These are phyloP conservation scores for Steatocranus sp. DNA, from an alignment of 2,797 vertebrate species.

Conservation along the genomic window DNA sequence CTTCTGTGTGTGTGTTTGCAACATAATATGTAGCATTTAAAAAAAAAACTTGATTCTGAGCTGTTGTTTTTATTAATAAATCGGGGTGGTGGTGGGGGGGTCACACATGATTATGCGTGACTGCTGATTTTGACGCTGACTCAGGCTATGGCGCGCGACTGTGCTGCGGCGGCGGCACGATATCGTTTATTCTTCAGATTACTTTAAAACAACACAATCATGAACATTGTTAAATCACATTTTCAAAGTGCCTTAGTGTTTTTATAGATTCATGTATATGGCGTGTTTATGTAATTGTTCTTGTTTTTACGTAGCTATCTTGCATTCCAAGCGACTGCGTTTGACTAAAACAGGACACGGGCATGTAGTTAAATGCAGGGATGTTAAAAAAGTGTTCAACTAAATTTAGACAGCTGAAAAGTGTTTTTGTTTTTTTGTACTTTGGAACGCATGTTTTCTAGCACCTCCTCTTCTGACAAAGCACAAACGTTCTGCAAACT, in stretches of 20 bases:
- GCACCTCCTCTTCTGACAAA: conserved; percentile 15
- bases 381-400: neutral
- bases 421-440: neutral
- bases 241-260: conserved; percentile 75
- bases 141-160: conserved; percentile 43
- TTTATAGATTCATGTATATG: conserved; percentile 56
- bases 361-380: conserved; percentile 38
- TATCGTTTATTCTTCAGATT: conserved; percentile 5
- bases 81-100: neutral
- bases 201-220: conserved; percentile 47
- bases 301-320: conserved; percentile 51
- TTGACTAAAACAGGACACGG: conserved; percentile 31
- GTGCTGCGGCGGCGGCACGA: conserved; percentile 23
- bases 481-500: conserved; percentile 7
- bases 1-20: conserved; percentile 23
- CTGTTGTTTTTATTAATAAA: conserved; percentile 24
- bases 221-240: conserved; percentile 39
- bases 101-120: neutral
- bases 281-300: conserved; percentile 54
- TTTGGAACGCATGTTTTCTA: conserved; percentile 49
- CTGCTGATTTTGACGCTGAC: conserved; percentile 36
- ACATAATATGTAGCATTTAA: conserved; percentile 60
- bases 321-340: conserved; percentile 45
- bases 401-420: neutral
- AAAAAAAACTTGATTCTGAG: conserved; percentile 57